Conservation (phyloP, 2,113 vertebrate genomes). For the Scophthalmus maximus region DNA sequence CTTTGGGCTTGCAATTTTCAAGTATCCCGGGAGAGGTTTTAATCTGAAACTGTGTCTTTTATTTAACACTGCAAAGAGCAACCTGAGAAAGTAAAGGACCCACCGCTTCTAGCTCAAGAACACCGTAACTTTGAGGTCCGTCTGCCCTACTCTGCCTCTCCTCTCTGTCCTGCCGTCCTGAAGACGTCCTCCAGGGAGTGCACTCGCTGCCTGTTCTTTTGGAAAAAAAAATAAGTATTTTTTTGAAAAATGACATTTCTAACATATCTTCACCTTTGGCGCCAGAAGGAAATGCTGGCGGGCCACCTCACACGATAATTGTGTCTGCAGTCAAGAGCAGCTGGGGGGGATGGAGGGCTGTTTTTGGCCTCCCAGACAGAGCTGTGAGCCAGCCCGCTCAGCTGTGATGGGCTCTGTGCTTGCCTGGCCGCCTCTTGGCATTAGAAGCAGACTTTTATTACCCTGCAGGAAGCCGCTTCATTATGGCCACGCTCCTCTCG, state of each 20-base stretch:
- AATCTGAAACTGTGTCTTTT: neutral
- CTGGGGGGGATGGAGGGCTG: slow-evolving; percentile 20
- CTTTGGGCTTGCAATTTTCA: slow-evolving; percentile 6
- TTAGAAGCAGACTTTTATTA: slow-evolving; percentile 77
- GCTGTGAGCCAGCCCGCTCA: slow-evolving; percentile 62
- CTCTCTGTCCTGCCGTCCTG: slow-evolving; percentile 32
- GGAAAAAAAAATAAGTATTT: slow-evolving; percentile 24
- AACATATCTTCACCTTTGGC: slow-evolving; percentile 57
- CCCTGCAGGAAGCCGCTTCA: slow-evolving; percentile 71
- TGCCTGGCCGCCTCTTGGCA: slow-evolving; percentile 74
- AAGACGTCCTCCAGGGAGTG: slow-evolving; percentile 39
- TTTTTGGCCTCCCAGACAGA: slow-evolving; percentile 64
- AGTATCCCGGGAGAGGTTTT: slow-evolving; percentile 9
- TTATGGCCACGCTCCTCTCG: slow-evolving; percentile 60
- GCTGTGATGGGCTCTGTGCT: slow-evolving; percentile 76
- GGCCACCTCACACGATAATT: slow-evolving; percentile 53
- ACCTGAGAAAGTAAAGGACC: slow-evolving; percentile 5
- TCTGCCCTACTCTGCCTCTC: slow-evolving; percentile 27
- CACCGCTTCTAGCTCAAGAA: neutral
- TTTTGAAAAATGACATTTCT: slow-evolving; percentile 32
- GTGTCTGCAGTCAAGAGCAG: slow-evolving; percentile 44
- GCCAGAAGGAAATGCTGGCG: slow-evolving; percentile 40
- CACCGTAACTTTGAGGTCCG: slow-evolving; percentile 12
- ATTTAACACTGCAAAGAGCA: slow-evolving; percentile 21
- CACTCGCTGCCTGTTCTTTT: slow-evolving; percentile 37